Percentiles rank a stretch among this genome's conserved stretches.
These are phyloP conservation scores for Lamprologus lemairii DNA, from an alignment of 2,113 vertebrate genomes.

Conservation along the genomic window DNA sequence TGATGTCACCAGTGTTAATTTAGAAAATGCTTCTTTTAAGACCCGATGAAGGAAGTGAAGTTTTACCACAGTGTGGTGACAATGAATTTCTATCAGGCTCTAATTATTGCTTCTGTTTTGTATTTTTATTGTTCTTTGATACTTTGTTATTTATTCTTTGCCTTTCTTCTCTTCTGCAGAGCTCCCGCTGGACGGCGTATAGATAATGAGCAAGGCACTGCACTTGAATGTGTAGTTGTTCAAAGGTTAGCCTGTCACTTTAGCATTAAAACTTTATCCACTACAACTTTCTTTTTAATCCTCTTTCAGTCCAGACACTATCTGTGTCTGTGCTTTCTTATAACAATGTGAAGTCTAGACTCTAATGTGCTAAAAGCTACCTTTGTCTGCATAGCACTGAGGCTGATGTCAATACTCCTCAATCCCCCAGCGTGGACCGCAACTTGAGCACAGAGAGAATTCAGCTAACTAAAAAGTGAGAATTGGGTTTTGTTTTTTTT, in stretches of 20 bases:
- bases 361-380: constrained; percentile 2
- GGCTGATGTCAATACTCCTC: background rate
- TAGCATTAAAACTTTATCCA: background rate
- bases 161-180: background rate
- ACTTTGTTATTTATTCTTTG: background rate
- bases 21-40: background rate
- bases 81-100: background rate
- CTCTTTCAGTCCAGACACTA: background rate
- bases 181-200: background rate
- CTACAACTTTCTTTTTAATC: background rate
- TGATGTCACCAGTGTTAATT: background rate
- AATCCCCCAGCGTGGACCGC: background rate
- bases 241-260: background rate
- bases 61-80: background rate
- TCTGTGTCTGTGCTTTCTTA: background rate
- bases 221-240: background rate
- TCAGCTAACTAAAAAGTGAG: background rate
- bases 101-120: background rate
- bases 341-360: background rate
- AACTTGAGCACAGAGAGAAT: background rate
- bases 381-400: background rate
- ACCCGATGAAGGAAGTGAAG: background rate
- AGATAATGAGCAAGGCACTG: background rate
- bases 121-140: background rate
- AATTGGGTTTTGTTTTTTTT: background rate